phyloP scores from a whole-genome alignment of 2,113 vertebrate genomes.

The Peromyscus maniculatus region DNA sequence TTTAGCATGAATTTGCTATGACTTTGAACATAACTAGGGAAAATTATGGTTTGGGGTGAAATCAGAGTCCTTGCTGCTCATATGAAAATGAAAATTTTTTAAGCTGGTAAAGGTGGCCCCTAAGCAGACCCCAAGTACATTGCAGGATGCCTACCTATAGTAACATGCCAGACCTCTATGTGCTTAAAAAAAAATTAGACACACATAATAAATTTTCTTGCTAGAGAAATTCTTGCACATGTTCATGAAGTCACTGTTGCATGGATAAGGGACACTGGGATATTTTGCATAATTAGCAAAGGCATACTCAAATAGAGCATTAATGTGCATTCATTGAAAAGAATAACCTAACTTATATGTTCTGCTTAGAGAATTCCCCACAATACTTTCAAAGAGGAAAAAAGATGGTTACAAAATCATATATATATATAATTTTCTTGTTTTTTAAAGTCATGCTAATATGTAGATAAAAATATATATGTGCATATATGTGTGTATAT shows the following conservation, averaged over 20 bases:
- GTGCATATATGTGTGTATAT: not conserved
- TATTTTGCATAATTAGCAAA: not conserved
- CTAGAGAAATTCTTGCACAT: not conserved
- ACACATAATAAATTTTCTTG: not conserved
- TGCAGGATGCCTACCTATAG: too few species aligned
- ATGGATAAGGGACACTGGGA: not conserved
- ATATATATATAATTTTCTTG: not conserved
- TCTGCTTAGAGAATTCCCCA: not conserved
- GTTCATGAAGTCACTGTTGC: not conserved
- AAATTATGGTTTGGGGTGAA: not conserved
- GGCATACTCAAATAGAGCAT: not conserved
- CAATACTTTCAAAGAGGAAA: not conserved
- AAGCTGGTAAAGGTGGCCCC: not conserved
- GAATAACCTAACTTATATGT: not conserved
- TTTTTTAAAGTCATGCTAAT: not conserved
- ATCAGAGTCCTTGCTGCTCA: not conserved
- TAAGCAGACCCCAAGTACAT: too few species aligned
- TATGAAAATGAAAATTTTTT: not conserved
- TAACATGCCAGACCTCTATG: not conserved
- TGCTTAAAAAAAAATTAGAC: not conserved
- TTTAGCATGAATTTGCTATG: slow-evolving; percentile 20
- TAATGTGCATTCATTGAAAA: not conserved
- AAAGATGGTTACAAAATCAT: not conserved
- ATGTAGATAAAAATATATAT: not conserved
- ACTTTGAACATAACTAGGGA: not conserved